These are phyloP conservation scores for Psilopsiagon aurifrons DNA, from an alignment of 2,113 vertebrate species.

Conservation along the genomic window DNA sequence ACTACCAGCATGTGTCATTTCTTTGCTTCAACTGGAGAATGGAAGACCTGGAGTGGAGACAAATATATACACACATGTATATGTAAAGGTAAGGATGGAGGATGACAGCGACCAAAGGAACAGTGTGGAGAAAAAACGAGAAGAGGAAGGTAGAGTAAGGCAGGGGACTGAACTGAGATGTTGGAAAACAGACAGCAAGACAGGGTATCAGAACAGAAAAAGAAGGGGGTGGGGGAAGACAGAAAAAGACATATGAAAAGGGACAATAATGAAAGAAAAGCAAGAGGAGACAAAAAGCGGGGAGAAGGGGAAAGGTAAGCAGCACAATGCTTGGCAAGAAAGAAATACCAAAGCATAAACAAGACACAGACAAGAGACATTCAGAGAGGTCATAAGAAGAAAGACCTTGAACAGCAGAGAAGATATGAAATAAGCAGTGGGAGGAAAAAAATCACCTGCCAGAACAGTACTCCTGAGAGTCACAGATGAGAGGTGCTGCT, in stretches of 20 bases:
- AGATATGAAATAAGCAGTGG: neutral
- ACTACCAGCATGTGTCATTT: neutral
- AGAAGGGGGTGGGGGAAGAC: rapidly evolving
- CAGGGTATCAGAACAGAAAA: neutral
- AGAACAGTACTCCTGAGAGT: neutral
- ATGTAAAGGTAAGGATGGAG: neutral
- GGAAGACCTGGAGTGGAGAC: neutral
- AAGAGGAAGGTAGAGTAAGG: neutral
- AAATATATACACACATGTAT: rapidly evolving
- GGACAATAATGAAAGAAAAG: neutral
- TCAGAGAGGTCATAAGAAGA: neutral
- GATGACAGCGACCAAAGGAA: neutral
- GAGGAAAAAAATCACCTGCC: neutral
- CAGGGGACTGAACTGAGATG: neutral
- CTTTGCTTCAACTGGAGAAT: neutral
- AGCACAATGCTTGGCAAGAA: neutral
- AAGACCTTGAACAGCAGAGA: neutral
- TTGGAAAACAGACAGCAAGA: neutral
- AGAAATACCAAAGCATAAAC: neutral
- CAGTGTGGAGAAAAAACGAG: neutral
- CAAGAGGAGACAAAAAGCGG: neutral
- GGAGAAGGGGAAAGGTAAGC: neutral
- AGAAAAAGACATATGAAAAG: neutral
- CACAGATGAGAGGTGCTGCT: neutral
- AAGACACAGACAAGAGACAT: neutral